phyloP scores from a whole-genome alignment of 2,113 vertebrate genomes.

The Phylloscopus trochilus region DNA sequence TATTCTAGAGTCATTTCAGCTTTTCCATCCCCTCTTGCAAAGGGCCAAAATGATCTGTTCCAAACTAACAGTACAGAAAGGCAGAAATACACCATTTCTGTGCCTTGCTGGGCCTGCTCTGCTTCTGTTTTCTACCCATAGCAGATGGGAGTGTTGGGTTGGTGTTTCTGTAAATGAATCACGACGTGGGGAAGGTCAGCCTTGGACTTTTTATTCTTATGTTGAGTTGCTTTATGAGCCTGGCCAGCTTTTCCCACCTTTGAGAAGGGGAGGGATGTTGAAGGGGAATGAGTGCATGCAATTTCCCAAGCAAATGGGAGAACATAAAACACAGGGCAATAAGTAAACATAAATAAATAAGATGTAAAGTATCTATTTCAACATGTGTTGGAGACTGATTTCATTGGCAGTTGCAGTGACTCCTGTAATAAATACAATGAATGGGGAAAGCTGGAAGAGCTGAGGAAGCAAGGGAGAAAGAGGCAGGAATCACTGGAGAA shows the following conservation, averaged over 20 bases:
- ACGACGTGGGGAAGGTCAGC: neutral
- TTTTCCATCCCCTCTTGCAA: neutral
- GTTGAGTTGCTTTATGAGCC: neutral
- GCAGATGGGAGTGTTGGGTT: neutral
- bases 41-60: neutral
- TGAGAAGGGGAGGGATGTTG: neutral
- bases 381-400: neutral
- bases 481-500: neutral
- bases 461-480: neutral
- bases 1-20: neutral
- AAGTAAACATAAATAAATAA: constrained; percentile 1
- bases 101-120: neutral
- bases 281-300: neutral
- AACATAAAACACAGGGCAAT: neutral
- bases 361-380: neutral
- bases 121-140: neutral
- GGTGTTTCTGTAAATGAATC: neutral
- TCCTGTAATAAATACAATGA: neutral
- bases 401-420: neutral
- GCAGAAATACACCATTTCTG: neutral
- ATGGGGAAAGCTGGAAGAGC: neutral
- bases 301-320: neutral
- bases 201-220: neutral
- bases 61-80: neutral
- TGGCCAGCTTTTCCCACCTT: neutral